Evolutionary conservation across 2,113 vertebrate genomes (phyloP).

Genomic region (Anseranas semipalmata): DNA sequence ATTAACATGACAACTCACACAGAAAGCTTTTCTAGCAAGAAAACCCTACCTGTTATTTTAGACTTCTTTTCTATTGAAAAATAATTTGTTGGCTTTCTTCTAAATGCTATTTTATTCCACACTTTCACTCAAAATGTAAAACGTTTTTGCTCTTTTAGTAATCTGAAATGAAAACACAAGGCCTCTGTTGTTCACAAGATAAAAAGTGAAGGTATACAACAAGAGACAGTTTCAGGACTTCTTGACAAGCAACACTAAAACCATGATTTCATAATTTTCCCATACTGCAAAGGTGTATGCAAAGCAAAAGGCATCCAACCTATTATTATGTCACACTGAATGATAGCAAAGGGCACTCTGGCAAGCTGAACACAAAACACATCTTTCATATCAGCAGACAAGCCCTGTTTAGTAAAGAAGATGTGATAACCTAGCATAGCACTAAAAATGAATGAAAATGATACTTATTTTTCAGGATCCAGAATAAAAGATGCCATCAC

Average conservation of each 20-base stretch:
- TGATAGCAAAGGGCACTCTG: conserved; percentile 6
- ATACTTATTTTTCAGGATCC: not conserved
- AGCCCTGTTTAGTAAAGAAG: not conserved
- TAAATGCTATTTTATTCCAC: not conserved
- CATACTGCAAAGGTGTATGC: not conserved
- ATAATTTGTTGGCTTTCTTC: not conserved
- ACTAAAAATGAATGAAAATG: conserved; percentile 19
- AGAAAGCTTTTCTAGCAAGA: not conserved
- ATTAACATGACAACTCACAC: not conserved
- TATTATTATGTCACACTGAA: not conserved
- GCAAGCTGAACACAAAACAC: not conserved
- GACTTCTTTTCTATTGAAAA: not conserved
- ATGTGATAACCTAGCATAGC: not conserved
- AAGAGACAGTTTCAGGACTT: not conserved
- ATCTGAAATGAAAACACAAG: not conserved
- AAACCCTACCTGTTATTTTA: not conserved
- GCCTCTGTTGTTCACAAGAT: not conserved
- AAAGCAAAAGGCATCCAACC: conserved; percentile 17
- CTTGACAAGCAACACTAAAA: not conserved
- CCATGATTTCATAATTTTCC: conserved; percentile 6
- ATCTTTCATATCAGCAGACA: conserved; percentile 16
- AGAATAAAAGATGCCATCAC: not conserved
- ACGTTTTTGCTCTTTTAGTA: not conserved
- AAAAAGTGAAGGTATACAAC: not conserved
- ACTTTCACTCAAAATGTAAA: not conserved